Conservation (phyloP, 2,888 invertebrate species). For the Sceliomorpha sp. region DNA sequence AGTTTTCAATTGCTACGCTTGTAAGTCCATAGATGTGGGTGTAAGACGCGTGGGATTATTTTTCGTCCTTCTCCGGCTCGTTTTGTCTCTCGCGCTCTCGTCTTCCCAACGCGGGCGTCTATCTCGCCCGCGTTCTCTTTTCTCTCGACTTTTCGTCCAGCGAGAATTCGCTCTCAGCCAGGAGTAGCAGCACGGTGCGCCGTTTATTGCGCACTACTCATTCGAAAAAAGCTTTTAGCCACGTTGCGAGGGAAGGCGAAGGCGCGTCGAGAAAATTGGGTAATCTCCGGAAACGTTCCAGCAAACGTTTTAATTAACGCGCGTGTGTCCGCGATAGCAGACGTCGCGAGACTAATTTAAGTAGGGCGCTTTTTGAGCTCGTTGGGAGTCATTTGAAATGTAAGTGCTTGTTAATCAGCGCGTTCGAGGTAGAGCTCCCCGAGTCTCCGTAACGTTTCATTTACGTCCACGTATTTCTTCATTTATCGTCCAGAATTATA, state of each 20-base stretch:
- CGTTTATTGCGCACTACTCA: constrained; percentile 49
- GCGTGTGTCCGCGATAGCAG: constrained; percentile 39
- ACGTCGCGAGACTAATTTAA: constrained; percentile 48
- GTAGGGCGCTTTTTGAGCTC: constrained; percentile 46
- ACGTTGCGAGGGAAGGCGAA: constrained; percentile 35
- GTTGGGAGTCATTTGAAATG: constrained; percentile 48
- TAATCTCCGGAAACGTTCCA: constrained; percentile 51
- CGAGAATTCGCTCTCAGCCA: constrained; percentile 34
- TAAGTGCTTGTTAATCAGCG: constrained; percentile 53
- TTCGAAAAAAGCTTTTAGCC: constrained; percentile 53
- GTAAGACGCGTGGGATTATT: constrained; percentile 28
- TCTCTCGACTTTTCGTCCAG: constrained; percentile 14
- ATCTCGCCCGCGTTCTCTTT: neutral
- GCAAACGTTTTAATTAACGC: constrained; percentile 55
- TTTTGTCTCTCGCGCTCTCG: neutral
- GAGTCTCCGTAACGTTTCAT: constrained; percentile 23
- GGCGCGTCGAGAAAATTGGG: constrained; percentile 45
- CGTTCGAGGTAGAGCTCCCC: constrained; percentile 25
- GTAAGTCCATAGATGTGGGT: constrained; percentile 11
- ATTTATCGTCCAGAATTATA: constrained; percentile 32
- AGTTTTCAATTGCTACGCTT: constrained; percentile 27
- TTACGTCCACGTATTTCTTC: constrained; percentile 28
- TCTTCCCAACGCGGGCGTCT: too few relatives aligned
- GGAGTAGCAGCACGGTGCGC: constrained; percentile 24
- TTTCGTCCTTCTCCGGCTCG: constrained; percentile 9